phyloP scores from a whole-genome alignment of 2,113 vertebrate genomes.

The Typhlomys cinereus region DNA sequence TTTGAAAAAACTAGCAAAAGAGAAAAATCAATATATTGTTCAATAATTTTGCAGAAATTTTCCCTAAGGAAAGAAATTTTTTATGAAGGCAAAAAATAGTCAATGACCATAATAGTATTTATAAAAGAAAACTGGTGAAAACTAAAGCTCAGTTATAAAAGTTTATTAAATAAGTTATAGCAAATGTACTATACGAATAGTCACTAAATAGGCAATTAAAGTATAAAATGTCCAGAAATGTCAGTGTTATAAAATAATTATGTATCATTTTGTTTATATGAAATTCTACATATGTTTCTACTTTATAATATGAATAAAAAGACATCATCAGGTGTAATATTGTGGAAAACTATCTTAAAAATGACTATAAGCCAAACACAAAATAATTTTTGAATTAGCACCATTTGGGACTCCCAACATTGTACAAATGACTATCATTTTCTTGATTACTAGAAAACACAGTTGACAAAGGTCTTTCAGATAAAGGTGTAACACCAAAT shows the following conservation, averaged over 20 bases:
- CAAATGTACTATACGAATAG: not conserved
- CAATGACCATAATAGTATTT: not conserved
- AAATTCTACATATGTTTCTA: not conserved
- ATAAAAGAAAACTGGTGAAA: not conserved
- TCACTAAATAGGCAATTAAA: not conserved
- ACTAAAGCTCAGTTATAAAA: not conserved
- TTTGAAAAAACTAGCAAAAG: conserved; percentile 37
- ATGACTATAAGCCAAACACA: conserved; percentile 6
- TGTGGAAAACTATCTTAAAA: not conserved
- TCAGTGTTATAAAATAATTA: not conserved
- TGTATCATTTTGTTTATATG: not conserved
- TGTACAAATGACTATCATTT: conserved; percentile 35
- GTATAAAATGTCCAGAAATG: not conserved
- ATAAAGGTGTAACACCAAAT: not conserved
- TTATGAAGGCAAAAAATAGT: not conserved
- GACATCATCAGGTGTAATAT: not conserved
- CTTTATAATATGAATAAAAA: not conserved
- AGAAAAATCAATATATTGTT: not conserved
- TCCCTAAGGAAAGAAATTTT: not conserved
- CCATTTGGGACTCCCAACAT: not conserved
- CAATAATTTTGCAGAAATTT: not conserved
- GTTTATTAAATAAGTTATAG: conserved; percentile 33
- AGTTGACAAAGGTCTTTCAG: conserved; percentile 16
- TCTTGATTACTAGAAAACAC: conserved; percentile 11
- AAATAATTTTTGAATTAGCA: conserved; percentile 19